Evolutionary conservation across 2,797 vertebrate genomes (phyloP).

Genomic region (Muscicapa comitata): DNA sequence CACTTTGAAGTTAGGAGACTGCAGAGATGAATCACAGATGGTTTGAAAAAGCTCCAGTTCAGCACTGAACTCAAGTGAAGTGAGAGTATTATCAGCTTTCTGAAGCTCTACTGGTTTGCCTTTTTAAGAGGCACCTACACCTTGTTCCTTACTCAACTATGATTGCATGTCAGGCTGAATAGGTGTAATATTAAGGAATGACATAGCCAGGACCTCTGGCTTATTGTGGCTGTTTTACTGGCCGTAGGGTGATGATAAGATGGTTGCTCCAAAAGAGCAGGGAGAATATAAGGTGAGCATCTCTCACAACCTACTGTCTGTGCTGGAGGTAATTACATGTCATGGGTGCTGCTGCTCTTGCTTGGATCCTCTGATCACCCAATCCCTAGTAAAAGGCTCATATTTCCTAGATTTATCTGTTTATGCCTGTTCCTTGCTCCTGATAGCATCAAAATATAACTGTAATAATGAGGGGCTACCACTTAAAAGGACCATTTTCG

Average conservation of each 20-base stretch:
- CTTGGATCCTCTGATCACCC: background rate
- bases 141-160: background rate
- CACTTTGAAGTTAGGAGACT: constrained; percentile 11
- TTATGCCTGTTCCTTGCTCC: background rate
- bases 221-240: background rate
- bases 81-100: constrained; percentile 22
- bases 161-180: background rate
- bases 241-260: background rate
- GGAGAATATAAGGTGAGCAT: background rate
- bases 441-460: background rate
- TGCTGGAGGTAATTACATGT: background rate
- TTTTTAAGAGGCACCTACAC: background rate
- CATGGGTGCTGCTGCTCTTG: background rate
- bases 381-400: background rate
- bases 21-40: background rate
- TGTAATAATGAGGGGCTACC: background rate
- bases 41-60: background rate
- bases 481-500: background rate
- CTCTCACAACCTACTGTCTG: background rate
- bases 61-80: constrained; percentile 2
- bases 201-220: background rate
- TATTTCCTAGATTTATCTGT: background rate
- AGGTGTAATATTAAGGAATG: background rate
- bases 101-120: background rate
- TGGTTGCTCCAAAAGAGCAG: background rate